Evolutionary conservation across 2,797 vertebrate genomes (phyloP).

Genomic region (Chanos chanos): DNA sequence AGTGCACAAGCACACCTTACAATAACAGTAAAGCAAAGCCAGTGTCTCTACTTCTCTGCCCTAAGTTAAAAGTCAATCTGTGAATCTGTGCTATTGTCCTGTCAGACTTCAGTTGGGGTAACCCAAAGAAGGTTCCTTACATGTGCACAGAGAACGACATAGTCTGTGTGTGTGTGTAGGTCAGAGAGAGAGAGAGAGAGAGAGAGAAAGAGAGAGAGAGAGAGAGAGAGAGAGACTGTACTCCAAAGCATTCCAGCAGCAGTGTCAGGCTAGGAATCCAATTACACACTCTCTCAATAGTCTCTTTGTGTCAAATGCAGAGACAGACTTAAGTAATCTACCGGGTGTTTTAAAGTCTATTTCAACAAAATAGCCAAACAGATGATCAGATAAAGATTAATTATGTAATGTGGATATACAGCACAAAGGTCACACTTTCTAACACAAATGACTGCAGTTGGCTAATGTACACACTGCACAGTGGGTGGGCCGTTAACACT

Average conservation of each 20-base stretch:
- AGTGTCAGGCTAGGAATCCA: conserved; percentile 27
- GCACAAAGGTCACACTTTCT: conserved; percentile 3
- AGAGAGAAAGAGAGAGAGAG: not conserved
- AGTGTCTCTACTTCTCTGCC: not conserved
- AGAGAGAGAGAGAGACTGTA: conserved; percentile 1
- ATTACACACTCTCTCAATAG: conserved; percentile 39
- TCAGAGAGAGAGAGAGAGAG: not conserved
- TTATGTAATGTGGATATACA: conserved; percentile 20
- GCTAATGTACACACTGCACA: conserved; percentile 13
- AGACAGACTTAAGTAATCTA: not conserved
- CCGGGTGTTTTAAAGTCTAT: conserved; percentile 12
- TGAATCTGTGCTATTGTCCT: not conserved
- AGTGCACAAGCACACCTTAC: too few species aligned
- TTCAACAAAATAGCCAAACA: conserved; percentile 16
- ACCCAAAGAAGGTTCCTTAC: too few species aligned
- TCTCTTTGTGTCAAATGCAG: conserved; percentile 39
- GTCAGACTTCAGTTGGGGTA: too few species aligned
- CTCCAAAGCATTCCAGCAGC: conserved; percentile 30
- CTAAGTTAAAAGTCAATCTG: not conserved
- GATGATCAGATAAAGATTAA: conserved; percentile 1
- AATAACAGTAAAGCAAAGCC: too few species aligned
- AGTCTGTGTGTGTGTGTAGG: not conserved
- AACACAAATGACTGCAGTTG: not conserved
- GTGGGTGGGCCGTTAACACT: conserved; percentile 24
- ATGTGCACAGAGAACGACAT: not conserved